Conservation (phyloP, 2,113 vertebrate genomes). For the Grallaria varia region DNA sequence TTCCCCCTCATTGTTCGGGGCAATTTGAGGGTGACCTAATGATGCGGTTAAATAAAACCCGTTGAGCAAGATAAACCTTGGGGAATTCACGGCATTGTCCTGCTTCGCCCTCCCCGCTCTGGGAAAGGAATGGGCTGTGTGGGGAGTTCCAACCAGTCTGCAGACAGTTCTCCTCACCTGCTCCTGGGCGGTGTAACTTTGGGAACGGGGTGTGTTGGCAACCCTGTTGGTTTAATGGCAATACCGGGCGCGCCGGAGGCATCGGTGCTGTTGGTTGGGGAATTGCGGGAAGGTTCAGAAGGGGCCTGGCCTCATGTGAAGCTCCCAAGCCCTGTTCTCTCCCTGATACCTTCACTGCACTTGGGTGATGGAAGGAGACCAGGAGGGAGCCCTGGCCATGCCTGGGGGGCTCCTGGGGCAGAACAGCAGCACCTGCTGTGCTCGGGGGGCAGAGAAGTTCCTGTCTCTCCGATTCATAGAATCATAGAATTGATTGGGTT, state of each 20-base stretch:
- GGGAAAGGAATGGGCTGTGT: conserved; percentile 51
- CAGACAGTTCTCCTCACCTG: conserved; percentile 57
- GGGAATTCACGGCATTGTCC: conserved; percentile 65
- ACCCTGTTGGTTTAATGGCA: conserved; percentile 14
- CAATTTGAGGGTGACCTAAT: conserved; percentile 76
- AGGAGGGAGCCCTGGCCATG: no score
- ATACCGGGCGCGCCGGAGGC: conserved; percentile 3
- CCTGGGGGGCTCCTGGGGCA: no score
- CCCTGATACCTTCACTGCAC: not conserved
- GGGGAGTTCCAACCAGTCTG: conserved; percentile 56
- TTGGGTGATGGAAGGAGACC: not conserved
- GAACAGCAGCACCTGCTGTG: rapidly evolving
- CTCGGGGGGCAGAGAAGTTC: not conserved
- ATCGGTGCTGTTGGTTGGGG: not conserved
- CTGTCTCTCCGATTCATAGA: not conserved
- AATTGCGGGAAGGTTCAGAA: not conserved
- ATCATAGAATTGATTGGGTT: no score
- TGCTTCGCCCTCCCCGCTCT: conserved; percentile 49
- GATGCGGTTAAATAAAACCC: conserved; percentile 68
- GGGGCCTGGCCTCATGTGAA: not conserved
- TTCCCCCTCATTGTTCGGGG: conserved; percentile 71
- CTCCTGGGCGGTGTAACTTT: conserved; percentile 21
- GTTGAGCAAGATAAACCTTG: conserved; percentile 73
- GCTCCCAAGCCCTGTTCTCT: not conserved
- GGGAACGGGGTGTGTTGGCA: not conserved